Evolutionary conservation across 2,113 vertebrate genomes (phyloP), one percentile per base, ranked within the genome.

Genomic region (Chionis minor): DNA sequence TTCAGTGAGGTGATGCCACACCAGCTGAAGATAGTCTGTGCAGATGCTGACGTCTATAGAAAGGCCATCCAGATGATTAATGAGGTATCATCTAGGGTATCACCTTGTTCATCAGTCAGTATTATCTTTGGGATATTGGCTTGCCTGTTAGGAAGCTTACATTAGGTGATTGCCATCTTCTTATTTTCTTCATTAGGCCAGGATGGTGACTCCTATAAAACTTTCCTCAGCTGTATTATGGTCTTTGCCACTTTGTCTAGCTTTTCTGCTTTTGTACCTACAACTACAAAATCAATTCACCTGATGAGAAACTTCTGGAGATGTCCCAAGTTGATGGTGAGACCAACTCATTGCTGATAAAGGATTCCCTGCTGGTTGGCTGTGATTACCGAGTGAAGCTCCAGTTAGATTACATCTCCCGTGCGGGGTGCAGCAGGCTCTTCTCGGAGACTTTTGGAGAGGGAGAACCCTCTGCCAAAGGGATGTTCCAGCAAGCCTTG

Each of bases 1-100:
- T 97, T 97, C 87, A 97, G 96, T 72, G 96, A 97, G 38, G 90
- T 61, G 16, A 56, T 98, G 8, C 97, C 97, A 4, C 97, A 98
- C 47, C 92, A 96, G 44, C 67, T 98, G 69, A 94, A 86, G 14
- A 81, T 91, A 78, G 88, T 98, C 71, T 42, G 96, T n/a, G 89
- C 96, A 61, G 96, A 97, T 56, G 77, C 87, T 3, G 90, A 96
- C 65, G 90, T 94, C 38, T 97, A 97, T 90, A 94, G 32, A 72
- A 35, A 22, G 13, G 98, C 97, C 13, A 72, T 98, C 59, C 47
- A 19, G 63, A 91, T 96, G 17, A 93, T 98, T 56, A 98, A 97
- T 5, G 47, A 59, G 35, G 81, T 96, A 18, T 92, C 28, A 54
- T 51, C 93, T 28, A 78, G 77, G 13, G 17, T 74, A 56, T 10